A percentile compares a stretch with the other conserved stretches of the same genome.
Conservation (phyloP, 2,888 invertebrate species). For the Ligdia adustata region DNA sequence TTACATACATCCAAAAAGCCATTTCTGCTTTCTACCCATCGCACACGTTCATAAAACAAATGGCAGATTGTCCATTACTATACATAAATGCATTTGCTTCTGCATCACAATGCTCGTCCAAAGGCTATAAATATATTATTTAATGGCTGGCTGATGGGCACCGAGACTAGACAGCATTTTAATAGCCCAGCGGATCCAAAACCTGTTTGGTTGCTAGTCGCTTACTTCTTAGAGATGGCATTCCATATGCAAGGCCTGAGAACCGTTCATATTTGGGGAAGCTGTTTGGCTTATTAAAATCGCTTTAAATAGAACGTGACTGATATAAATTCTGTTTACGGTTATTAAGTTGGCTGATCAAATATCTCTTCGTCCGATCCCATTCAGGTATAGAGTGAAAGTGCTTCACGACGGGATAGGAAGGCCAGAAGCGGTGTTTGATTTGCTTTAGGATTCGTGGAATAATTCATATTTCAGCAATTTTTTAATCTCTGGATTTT, state of each 20-base stretch:
- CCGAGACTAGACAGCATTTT: slow-evolving; percentile 24
- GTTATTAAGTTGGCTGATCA: no score
- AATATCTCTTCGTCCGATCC: no score
- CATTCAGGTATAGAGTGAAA: no score
- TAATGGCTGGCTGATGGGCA: slow-evolving; percentile 19
- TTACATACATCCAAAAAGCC: no score
- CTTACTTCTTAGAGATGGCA: slow-evolving; percentile 12
- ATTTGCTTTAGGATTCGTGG: no score
- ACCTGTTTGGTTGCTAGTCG: slow-evolving; percentile 24
- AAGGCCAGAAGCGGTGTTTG: no score
- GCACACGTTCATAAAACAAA: slow-evolving; percentile 4
- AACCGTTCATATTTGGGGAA: slow-evolving; percentile 8
- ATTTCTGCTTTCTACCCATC: slow-evolving; percentile 5
- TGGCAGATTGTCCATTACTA: slow-evolving; percentile 3
- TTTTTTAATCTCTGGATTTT: no score
- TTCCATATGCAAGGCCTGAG: slow-evolving; percentile 2
- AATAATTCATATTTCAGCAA: no score
- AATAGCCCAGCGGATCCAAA: slow-evolving; percentile 23
- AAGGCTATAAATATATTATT: slow-evolving; percentile 24
- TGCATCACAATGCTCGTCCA: slow-evolving; percentile 13
- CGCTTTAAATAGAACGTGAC: no score
- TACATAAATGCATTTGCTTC: slow-evolving; percentile 11
- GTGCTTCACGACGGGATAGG: no score
- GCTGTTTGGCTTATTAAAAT: neutral
- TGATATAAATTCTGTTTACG: neutral